Conservation (phyloP, 2,888 invertebrate genomes). For the Amphipyra berbera region DNA sequence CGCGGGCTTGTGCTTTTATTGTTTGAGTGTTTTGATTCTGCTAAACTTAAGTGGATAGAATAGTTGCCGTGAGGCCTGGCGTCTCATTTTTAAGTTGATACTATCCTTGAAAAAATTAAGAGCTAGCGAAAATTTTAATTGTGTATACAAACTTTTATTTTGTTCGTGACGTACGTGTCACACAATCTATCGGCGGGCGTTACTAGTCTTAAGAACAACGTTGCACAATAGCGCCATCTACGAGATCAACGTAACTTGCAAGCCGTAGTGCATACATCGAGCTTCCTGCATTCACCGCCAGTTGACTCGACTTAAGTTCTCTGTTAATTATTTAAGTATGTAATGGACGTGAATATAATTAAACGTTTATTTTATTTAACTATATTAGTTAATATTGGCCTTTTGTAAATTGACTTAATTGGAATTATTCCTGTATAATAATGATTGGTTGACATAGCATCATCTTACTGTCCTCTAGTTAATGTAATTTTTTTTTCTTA, state of each 20-base stretch:
- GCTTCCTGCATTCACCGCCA: constrained; percentile 10
- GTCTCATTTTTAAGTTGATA: constrained; percentile 5
- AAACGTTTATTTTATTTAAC: constrained; percentile 5
- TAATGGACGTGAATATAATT: neutral
- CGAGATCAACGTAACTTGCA: constrained; percentile 1
- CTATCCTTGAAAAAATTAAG: constrained; percentile 2
- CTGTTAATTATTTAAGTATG: neutral
- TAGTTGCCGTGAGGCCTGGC: constrained; percentile 29
- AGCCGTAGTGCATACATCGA: constrained; percentile 12
- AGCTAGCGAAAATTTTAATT: constrained; percentile 9
- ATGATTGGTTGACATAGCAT: neutral
- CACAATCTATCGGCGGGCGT: constrained; percentile 43
- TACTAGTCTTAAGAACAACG: constrained; percentile 37
- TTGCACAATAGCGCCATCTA: constrained; percentile 32
- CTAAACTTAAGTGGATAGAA: constrained; percentile 27
- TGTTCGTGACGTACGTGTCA: constrained; percentile 3
- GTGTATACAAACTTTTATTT: constrained; percentile 27
- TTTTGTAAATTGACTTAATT: constrained; percentile 17
- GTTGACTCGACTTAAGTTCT: constrained; percentile 23
- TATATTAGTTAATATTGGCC: constrained; percentile 14
- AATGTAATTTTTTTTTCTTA: no score
- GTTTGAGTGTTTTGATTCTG: constrained; percentile 44
- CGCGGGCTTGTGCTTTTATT: constrained; percentile 20
- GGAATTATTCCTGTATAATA: constrained; percentile 20
- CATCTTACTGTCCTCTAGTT: neutral